Conservation (phyloP, 2,113 vertebrate species). For the Rhinolophus ferrumequinum region DNA sequence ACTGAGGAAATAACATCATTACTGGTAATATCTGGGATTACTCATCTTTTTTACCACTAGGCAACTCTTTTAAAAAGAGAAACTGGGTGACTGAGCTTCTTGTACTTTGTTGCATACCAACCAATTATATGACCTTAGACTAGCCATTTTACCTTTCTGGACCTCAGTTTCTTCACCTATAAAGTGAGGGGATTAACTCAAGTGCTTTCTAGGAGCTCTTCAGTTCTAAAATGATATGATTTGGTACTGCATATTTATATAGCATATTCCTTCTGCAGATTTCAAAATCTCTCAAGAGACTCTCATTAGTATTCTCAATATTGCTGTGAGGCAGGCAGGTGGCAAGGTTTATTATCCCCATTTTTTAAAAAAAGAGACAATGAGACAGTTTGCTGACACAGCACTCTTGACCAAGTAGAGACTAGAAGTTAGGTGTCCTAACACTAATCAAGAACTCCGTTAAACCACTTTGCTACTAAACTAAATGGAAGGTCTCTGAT, state of each 20-base stretch:
- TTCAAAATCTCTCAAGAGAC: conserved; percentile 71
- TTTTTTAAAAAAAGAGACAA: conserved; percentile 61
- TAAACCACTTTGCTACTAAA: conserved; percentile 68
- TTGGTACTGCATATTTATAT: conserved; percentile 55
- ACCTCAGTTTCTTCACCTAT: not conserved
- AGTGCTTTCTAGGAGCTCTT: not conserved
- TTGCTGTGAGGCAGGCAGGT: conserved; percentile 73
- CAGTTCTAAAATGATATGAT: conserved; percentile 52
- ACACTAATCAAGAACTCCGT: conserved; percentile 74
- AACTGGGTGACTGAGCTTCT: not conserved
- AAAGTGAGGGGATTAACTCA: not conserved
- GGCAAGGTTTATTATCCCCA: conserved; percentile 79
- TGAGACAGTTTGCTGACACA: conserved; percentile 79
- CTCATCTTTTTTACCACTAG: not conserved
- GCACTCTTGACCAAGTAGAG: conserved; percentile 76
- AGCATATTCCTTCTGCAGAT: conserved; percentile 55
- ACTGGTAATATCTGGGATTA: not conserved
- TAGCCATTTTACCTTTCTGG: not conserved
- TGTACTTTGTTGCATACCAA: not conserved
- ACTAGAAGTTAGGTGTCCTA: conserved; percentile 67
- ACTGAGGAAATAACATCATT: not conserved
- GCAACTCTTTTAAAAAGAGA: not conserved
- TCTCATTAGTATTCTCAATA: conserved; percentile 79
- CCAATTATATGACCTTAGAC: not conserved
- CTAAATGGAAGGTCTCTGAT: conserved; percentile 69